Evolutionary conservation across 1,140 invertebrate genomes (phyloP).

Genomic region (Rhyzopertha dominica): DNA sequence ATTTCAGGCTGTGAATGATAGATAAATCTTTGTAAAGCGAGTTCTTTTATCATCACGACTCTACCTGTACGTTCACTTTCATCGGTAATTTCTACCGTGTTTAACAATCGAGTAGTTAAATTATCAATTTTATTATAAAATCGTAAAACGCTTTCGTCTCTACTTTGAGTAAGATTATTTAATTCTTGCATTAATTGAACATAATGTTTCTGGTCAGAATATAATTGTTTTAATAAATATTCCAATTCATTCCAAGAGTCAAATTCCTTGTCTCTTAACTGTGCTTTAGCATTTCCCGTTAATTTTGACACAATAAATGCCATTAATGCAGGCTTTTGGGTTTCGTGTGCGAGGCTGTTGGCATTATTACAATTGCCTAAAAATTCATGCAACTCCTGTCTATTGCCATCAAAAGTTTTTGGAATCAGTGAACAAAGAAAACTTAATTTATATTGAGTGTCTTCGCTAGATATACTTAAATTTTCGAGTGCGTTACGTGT

Average conservation of each 20-base stretch:
- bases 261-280: slow-evolving; percentile 12
- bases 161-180: slow-evolving; percentile 17
- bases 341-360: slow-evolving; percentile 1
- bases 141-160: slow-evolving; percentile 7
- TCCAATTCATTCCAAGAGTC: slow-evolving; percentile 15
- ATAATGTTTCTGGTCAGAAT: slow-evolving; percentile 17
- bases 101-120: slow-evolving; percentile 13
- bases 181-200: slow-evolving; percentile 15
- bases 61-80: slow-evolving; percentile 7
- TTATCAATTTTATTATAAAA: too few species aligned
- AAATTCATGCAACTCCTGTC: slow-evolving; percentile 16
- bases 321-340: slow-evolving; percentile 11
- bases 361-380: slow-evolving; percentile 20
- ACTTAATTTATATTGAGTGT: slow-evolving; percentile 1
- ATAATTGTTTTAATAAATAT: slow-evolving; percentile 9
- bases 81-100: background rate
- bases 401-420: slow-evolving; percentile 16
- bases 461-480: too few species aligned
- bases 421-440: slow-evolving; percentile 14
- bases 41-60: slow-evolving; percentile 13
- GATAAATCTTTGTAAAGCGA: slow-evolving; percentile 16
- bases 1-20: slow-evolving; percentile 16
- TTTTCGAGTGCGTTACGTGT: too few species aligned
- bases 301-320: slow-evolving; percentile 14
- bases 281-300: slow-evolving; percentile 16